Evolutionary conservation across 1,140 invertebrate genomes (phyloP).

Genomic region (Zaprionus davidi): DNA sequence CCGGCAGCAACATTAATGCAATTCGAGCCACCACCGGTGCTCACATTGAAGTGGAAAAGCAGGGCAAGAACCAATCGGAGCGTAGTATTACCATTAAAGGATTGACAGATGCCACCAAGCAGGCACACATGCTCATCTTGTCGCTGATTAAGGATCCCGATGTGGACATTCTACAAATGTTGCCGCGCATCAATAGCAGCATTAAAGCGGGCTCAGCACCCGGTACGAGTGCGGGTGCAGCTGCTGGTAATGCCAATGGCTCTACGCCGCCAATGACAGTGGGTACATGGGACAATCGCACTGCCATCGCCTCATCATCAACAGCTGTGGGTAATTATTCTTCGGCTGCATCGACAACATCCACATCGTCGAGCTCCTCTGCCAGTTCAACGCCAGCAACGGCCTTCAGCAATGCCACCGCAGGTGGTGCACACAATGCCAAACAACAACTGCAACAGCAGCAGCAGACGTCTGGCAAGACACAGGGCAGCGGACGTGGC

Average conservation of each 20-base stretch:
- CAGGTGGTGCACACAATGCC: constrained; percentile 84
- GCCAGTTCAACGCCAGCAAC: constrained; percentile 62
- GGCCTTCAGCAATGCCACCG: constrained; percentile 62
- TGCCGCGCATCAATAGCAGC: constrained; percentile 88
- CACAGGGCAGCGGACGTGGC: constrained; percentile 41
- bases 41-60: constrained; percentile 99
- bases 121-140: constrained; percentile 94
- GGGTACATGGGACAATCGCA: constrained; percentile 82
- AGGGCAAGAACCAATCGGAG: constrained; percentile 96
- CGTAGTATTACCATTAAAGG: constrained; percentile 97
- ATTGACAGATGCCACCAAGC: constrained; percentile 94
- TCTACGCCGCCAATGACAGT: constrained; percentile 59
- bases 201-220: constrained; percentile 57
- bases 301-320: constrained; percentile 42
- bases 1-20: constrained; percentile 98
- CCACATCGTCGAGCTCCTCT: constrained; percentile 70
- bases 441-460: constrained; percentile 66
- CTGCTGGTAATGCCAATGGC: constrained; percentile 69
- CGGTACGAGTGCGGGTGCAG: constrained; percentile 46
- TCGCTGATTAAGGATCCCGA: constrained; percentile 96
- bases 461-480: constrained; percentile 71
- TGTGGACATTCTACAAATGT: constrained; percentile 93
- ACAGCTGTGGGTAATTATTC: constrained; percentile 54
- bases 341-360: constrained; percentile 71
- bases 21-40: constrained; percentile 97